Evolutionary conservation across 2,888 invertebrate species (phyloP), one percentile per base, ranked within the genome.

Genomic region (Phalangium opilio): DNA sequence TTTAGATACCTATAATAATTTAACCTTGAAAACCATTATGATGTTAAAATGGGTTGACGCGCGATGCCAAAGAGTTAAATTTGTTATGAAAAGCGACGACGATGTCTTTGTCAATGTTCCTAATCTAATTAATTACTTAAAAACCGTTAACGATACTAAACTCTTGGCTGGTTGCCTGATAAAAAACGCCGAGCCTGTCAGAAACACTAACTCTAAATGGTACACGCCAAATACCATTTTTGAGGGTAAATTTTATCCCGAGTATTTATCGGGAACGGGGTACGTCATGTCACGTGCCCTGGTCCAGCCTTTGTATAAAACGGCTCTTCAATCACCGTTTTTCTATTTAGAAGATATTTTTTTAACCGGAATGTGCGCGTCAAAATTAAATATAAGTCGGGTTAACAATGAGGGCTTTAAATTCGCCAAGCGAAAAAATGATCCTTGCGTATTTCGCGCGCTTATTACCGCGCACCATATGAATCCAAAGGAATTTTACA

Each of bases 21-120:
- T 86, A 55, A 87, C 86, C 0, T 61, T 87, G 20, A 87, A 87
- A 63, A 81, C 84, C 41, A 77, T 84, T 11, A 79, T 83, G 77
- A 76, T 86, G 72, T 63, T 87, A 48, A 86, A 86, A 62, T 81
- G 84, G 79, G 77, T 81, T 18, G 76, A 73, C 10, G 34, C 45
- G 10, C 36, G 43, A 32, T 55, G 53, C 33, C 35, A 17, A 4
- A 34, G 21, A 10, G 48, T 50, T 8, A 34, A 41, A 8, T 52
- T 45, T 20, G 40, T 55, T 41, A 50, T 55, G 49, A 55, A 55
- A 33, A 51, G 48, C 10, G 55, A 55, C 34, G 55, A 55, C 17
- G 55, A 55, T 34, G 51, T 55, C 46, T 53, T 53, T 35, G 51
- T 55, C 38, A 41, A 55, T 40, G 18, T 53, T 32, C 51, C 51